phyloP scores from a whole-genome alignment of 2,113 vertebrate genomes.

The Tachysurus vachellii region DNA sequence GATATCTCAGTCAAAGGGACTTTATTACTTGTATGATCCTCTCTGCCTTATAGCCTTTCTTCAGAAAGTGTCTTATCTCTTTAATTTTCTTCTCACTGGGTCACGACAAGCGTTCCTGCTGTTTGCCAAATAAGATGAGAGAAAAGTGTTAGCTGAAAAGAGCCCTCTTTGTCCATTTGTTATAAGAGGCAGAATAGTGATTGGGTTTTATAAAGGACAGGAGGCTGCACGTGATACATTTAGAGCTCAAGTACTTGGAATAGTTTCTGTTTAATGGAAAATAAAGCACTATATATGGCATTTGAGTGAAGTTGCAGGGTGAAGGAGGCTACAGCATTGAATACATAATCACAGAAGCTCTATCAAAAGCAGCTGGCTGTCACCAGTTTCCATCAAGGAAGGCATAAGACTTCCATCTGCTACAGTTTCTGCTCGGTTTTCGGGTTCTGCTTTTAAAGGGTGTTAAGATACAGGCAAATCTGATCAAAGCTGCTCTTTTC shows the following conservation, averaged over 20 bases:
- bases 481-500: constrained; percentile 31
- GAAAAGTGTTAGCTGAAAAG: constrained; percentile 36
- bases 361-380: constrained; percentile 46
- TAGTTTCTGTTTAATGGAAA: constrained; percentile 57
- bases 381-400: constrained; percentile 46
- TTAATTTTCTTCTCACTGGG: constrained; percentile 48
- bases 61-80: constrained; percentile 39
- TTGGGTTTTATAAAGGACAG: constrained; percentile 61
- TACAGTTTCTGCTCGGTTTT: not conserved
- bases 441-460: constrained; percentile 28
- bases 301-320: constrained; percentile 24
- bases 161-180: constrained; percentile 59
- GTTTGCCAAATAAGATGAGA: constrained; percentile 64
- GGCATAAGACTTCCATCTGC: constrained; percentile 42
- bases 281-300: constrained; percentile 52
- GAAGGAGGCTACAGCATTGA: constrained; percentile 37
- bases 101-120: constrained; percentile 44
- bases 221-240: constrained; percentile 20
- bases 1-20: constrained; percentile 27
- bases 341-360: constrained; percentile 44
- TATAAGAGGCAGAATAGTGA: constrained; percentile 61
- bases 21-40: constrained; percentile 53
- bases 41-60: constrained; percentile 2
- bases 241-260: constrained; percentile 53
- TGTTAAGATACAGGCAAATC: not conserved